phyloP scores from a whole-genome alignment of 2,113 vertebrate genomes.

The Stercorarius parasiticus region DNA sequence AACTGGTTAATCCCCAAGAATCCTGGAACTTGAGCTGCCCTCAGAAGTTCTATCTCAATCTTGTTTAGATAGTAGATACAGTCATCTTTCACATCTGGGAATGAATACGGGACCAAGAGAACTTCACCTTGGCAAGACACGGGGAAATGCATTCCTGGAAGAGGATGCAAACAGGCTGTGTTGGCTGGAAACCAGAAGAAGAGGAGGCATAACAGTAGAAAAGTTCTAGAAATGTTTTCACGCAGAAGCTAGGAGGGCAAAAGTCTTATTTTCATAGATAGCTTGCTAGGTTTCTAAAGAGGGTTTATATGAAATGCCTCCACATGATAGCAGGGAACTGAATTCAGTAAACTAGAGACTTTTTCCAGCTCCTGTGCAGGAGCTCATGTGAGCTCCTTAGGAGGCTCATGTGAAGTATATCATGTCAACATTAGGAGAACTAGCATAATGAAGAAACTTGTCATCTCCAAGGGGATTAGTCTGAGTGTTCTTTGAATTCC shows the following conservation, averaged over 20 bases:
- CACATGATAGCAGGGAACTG: neutral
- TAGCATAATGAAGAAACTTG: neutral
- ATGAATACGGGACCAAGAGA: neutral
- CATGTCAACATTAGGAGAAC: neutral
- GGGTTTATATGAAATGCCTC: neutral
- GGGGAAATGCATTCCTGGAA: neutral
- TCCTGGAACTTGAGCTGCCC: neutral
- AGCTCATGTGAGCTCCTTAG: neutral
- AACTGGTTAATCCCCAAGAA: neutral
- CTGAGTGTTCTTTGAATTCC: neutral
- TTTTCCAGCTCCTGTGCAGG: neutral
- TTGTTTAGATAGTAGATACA: neutral
- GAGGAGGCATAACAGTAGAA: neutral
- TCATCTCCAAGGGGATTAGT: neutral
- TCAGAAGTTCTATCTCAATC: neutral
- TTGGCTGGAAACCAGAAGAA: neutral
- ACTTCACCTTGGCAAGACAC: neutral
- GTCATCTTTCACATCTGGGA: neutral
- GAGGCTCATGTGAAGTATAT: neutral
- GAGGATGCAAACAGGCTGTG: neutral
- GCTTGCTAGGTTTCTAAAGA: neutral
- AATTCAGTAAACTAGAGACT: neutral
- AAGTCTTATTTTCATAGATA: neutral
- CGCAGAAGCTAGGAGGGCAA: rapidly evolving
- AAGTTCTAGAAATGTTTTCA: neutral